Evolutionary conservation across 2,888 invertebrate genomes (phyloP), one percentile per base, ranked within the genome.

Genomic region (Lochmaea capreae): DNA sequence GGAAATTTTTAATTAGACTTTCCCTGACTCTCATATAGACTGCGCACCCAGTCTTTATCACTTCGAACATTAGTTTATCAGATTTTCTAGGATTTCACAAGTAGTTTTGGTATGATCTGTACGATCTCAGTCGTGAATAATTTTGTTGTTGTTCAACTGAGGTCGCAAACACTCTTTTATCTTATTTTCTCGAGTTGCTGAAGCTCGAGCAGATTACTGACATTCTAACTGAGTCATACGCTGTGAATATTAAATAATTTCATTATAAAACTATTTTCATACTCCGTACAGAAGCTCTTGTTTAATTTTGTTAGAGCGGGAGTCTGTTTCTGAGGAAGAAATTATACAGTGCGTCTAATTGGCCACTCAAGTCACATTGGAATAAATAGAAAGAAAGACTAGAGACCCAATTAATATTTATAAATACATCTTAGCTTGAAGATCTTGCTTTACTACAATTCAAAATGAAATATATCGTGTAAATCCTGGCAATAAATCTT

Each of bases 401-500:
- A 14, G 4, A 49, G 12, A 49, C n/a, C 49, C 49, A 6, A 4
- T 14, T 49, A 3, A 49, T 49, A 49, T 4, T n/a, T n/a, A 49
- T 49, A 49, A 39, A 39, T 8, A 8, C 33, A 8, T 39, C 49
- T n/a, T n/a, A n/a, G 49, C 14, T n/a, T 49, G 14, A 49, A n/a
- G n/a, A n/a, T 14, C n/a, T 14, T 14, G 33, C 33, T 9, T 8
- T 1, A 39, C 33, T 39, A 49, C n/a, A n/a, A 49, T 49, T 49
- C 49, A 49, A 49, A 49, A 12, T 49, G n/a, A n/a, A n/a, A 49
- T 49, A 49, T 49, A n/a, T 49, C 12, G 6, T 26, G 10, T 33
- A 26, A 33, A 42, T 54, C 26, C 42, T 59, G 22, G 66, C 71
- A 73, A 78, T 76, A 75, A 70, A 66, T 70, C 62, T 63, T 57